These are phyloP conservation scores for Caenorhabditis latens DNA, from an alignment of 1,140 invertebrate species.

Conservation along the genomic window DNA sequence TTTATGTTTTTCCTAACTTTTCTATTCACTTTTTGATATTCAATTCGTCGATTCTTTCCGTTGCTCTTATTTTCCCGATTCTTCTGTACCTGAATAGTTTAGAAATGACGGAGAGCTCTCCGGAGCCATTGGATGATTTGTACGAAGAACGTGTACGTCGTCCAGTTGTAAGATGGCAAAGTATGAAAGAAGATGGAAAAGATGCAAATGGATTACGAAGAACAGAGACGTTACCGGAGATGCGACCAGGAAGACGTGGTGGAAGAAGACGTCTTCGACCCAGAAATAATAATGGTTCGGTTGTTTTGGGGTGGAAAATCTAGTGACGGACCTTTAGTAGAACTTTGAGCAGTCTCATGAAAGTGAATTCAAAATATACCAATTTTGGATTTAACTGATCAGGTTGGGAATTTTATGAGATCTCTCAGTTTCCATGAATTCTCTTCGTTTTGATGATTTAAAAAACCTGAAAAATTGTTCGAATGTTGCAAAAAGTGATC, in stretches of 20 bases:
- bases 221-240: constrained; percentile 28
- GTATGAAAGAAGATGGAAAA: constrained; percentile 51
- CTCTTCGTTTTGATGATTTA: too few species aligned
- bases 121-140: constrained; percentile 61
- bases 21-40: neutral
- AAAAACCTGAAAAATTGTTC: too few species aligned
- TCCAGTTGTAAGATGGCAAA: constrained; percentile 55
- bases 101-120: constrained; percentile 59
- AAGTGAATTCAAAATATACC: too few species aligned
- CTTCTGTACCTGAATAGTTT: constrained; percentile 21
- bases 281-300: constrained; percentile 32
- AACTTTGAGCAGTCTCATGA: too few species aligned
- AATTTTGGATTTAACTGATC: too few species aligned
- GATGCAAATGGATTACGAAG: constrained; percentile 35
- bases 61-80: neutral
- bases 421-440: too few species aligned
- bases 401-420: too few species aligned
- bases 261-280: constrained; percentile 23
- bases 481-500: too few species aligned
- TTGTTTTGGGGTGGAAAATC: neutral
- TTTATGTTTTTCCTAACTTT: neutral
- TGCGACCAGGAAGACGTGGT: constrained; percentile 41
- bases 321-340: too few species aligned
- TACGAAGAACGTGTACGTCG: constrained; percentile 46
- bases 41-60: neutral